Percentiles rank a stretch among this genome's conserved stretches.
Conservation (phyloP, 2,888 invertebrate species). For the Drosophila birchii region DNA sequence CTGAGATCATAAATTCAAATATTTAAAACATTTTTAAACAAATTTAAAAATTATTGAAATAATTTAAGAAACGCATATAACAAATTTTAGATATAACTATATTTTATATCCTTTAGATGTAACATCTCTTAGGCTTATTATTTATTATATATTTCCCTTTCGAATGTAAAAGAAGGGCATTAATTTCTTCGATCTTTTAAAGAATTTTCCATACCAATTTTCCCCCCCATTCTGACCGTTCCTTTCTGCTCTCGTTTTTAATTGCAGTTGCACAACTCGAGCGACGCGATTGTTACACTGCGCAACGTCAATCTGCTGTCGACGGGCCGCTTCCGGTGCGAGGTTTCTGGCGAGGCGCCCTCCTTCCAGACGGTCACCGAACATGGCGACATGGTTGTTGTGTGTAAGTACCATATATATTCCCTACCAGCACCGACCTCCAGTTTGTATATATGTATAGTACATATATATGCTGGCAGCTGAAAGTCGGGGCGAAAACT, state of each 20-base stretch:
- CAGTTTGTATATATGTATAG: constrained; percentile 1
- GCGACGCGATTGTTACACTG: constrained; percentile 88
- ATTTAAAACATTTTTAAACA: no score
- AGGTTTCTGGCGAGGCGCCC: constrained; percentile 90
- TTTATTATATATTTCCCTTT: background rate
- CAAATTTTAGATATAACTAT: no score
- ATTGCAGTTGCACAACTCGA: constrained; percentile 88
- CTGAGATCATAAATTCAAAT: no score
- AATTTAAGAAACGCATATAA: no score
- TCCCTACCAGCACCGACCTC: background rate
- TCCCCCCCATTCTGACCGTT: constrained; percentile 6
- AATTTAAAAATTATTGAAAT: no score
- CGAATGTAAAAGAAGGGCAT: background rate
- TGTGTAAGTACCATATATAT: constrained; percentile 86
- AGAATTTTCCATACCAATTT: background rate
- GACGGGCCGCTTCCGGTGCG: constrained; percentile 89
- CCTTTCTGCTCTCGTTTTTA: constrained; percentile 48
- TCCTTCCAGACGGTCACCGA: constrained; percentile 89
- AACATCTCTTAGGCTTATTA: no score
- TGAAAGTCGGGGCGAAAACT: constrained; percentile 56
- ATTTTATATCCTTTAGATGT: no score
- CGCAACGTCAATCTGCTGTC: constrained; percentile 88
- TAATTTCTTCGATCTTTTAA: background rate
- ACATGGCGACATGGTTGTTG: constrained; percentile 88
- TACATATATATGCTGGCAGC: constrained; percentile 4